A percentile compares a stretch with the other conserved stretches of the same genome.
These are phyloP conservation scores for Dicaeum eximium DNA, from an alignment of 2,113 vertebrate species.

Conservation along the genomic window DNA sequence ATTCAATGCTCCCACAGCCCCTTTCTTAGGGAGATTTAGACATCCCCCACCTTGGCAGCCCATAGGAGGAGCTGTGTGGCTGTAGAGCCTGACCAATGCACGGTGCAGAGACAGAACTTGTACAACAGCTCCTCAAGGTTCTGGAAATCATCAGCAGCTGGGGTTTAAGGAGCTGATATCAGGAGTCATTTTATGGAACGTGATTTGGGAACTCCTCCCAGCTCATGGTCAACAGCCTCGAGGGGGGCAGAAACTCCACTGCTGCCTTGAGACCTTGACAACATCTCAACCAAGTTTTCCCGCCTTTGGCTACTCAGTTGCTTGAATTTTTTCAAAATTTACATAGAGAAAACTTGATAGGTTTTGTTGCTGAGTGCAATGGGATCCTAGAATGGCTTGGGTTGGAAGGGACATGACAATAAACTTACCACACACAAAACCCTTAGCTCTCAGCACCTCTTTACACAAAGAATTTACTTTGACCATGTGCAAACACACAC, in stretches of 20 bases:
- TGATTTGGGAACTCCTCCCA: background rate
- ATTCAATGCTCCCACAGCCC: background rate
- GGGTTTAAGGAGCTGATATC: background rate
- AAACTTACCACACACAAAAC: background rate
- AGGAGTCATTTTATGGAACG: background rate
- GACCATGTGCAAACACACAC: background rate
- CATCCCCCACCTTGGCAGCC: background rate
- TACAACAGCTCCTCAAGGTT: background rate
- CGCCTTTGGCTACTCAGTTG: background rate
- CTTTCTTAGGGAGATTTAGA: background rate
- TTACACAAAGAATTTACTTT: background rate
- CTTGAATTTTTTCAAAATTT: background rate
- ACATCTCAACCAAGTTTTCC: background rate
- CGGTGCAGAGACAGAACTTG: accelerated
- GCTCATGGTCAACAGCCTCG: accelerated
- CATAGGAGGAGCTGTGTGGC: background rate
- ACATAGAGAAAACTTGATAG: background rate
- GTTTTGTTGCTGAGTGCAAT: background rate
- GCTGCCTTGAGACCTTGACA: background rate
- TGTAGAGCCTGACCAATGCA: background rate
- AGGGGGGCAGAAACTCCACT: background rate
- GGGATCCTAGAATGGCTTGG: background rate
- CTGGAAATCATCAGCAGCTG: background rate
- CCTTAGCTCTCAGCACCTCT: background rate
- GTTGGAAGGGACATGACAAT: background rate